Evolutionary conservation across 2,888 invertebrate species (phyloP).

Genomic region (Tetranychus piercei): DNA sequence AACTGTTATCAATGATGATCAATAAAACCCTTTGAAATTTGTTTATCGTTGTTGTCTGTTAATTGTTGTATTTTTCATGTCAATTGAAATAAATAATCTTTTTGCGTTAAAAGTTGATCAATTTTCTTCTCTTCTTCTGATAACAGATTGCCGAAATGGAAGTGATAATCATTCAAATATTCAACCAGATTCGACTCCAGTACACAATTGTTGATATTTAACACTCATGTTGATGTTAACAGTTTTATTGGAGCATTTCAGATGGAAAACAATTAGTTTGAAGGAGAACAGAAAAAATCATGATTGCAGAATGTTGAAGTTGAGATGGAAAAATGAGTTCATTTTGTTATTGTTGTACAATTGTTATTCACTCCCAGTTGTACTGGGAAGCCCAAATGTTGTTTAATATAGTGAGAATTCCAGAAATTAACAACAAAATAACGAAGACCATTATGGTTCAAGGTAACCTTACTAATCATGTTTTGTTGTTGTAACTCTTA

Average conservation of each 20-base stretch:
- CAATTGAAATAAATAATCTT: too few species aligned
- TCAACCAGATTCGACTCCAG: neutral
- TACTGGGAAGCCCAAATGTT: neutral
- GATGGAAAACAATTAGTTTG: too few species aligned
- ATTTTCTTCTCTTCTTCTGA: neutral
- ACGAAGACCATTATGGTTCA: too few species aligned
- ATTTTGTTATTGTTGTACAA: neutral
- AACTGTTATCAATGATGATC: too few species aligned
- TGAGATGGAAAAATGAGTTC: too few species aligned
- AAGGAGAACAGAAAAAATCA: too few species aligned
- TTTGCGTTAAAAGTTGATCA: neutral
- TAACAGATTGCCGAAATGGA: neutral
- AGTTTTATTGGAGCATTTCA: neutral
- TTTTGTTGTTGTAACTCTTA: too few species aligned
- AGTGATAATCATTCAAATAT: neutral
- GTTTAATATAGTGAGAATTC: too few species aligned
- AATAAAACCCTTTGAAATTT: neutral
- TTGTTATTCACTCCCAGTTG: neutral
- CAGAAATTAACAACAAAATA: too few species aligned
- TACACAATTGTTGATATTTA: neutral
- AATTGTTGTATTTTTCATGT: neutral
- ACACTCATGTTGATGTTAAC: neutral
- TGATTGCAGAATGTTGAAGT: too few species aligned
- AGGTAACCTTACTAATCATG: too few species aligned
- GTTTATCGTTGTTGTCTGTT: neutral